Evolutionary conservation across 2,113 vertebrate species (phyloP).

Genomic region (Ramphastos sulfuratus): DNA sequence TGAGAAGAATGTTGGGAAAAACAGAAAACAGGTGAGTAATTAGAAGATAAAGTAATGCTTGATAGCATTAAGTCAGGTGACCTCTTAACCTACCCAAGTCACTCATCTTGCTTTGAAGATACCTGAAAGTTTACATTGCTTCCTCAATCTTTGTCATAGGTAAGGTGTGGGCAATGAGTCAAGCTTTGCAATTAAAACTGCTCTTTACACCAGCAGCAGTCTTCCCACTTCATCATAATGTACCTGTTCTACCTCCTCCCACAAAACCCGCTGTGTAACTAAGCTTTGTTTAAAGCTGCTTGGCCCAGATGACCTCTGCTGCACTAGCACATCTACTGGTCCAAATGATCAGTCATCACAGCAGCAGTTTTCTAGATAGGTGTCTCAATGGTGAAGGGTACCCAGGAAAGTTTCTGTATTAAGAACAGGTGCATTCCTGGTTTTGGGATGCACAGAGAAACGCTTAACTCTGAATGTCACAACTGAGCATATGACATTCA

Average conservation of each 20-base stretch:
- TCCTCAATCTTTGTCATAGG: not conserved
- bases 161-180: not conserved
- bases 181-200: not conserved
- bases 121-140: not conserved
- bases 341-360: not conserved
- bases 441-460: not conserved
- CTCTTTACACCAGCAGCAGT: not conserved
- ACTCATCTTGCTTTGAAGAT: not conserved
- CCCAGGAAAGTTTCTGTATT: not conserved
- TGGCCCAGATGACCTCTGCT: not conserved
- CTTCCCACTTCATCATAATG: not conserved
- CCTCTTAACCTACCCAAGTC: not conserved
- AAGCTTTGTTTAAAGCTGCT: not conserved
- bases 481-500: not conserved
- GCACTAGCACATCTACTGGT: not conserved
- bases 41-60: not conserved
- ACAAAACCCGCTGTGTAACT: not conserved
- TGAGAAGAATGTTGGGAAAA: not conserved
- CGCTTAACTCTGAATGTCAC: not conserved
- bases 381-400: not conserved
- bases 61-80: not conserved
- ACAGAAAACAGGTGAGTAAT: not conserved
- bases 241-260: not conserved
- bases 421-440: not conserved
- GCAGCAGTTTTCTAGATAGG: not conserved